Conservation (phyloP, 2,797 vertebrate genomes). For the Macrochelys suwanniensis region DNA sequence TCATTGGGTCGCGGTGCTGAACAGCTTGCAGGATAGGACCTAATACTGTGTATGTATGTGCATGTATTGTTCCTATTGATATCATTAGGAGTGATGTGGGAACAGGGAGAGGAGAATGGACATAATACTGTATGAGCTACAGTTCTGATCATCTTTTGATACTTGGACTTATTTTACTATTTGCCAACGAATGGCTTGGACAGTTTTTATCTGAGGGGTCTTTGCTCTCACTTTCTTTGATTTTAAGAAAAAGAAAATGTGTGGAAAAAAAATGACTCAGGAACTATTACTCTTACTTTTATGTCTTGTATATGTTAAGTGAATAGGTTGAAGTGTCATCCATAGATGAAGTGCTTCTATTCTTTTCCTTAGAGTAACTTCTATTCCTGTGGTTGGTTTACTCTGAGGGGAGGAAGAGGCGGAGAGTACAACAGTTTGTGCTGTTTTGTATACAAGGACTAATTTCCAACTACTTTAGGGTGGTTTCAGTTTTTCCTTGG, state of each 20-base stretch:
- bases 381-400: background rate
- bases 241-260: background rate
- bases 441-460: conserved; percentile 42
- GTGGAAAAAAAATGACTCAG: background rate
- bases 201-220: background rate
- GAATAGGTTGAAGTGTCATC: conserved; percentile 47
- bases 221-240: background rate
- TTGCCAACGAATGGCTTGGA: background rate
- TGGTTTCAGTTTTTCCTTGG: conserved; percentile 38
- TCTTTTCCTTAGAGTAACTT: conserved; percentile 20
- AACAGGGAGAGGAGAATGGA: conserved; percentile 27
- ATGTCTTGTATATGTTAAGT: background rate
- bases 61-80: conserved; percentile 54
- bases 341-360: conserved; percentile 52
- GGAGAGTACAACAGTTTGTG: background rate
- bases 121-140: conserved; percentile 45
- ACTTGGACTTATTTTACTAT: background rate
- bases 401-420: conserved; percentile 55
- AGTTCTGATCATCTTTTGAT: conserved; percentile 65
- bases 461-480: conserved; percentile 9
- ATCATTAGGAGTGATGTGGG: background rate
- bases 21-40: conserved; percentile 39
- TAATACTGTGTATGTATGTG: conserved; percentile 1
- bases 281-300: conserved; percentile 29
- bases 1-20: conserved; percentile 56